Evolutionary conservation across 1,140 invertebrate species (phyloP), one percentile per base, ranked within the genome.

Genomic region (Steinernema feltiae): DNA sequence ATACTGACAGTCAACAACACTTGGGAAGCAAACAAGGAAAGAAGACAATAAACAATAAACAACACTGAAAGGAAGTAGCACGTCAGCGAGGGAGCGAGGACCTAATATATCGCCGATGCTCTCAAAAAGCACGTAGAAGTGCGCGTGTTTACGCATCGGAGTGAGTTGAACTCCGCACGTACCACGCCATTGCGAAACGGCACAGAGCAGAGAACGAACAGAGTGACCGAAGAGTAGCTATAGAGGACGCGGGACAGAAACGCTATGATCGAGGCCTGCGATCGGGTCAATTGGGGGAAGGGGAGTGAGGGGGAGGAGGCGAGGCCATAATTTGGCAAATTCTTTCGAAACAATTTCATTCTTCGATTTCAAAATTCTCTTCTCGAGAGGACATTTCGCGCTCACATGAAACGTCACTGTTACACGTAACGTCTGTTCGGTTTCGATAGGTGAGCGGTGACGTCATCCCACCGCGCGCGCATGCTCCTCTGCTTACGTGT

Each of bases 131-230:
- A 63, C 53, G 53, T 63, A 63, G 12, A 27, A 3, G 15, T 3
- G 53, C 24, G 2, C 53, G 53, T 63, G 24, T 63, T 63, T 63
- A 63, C 53, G 53, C 53, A 3, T 3, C 53, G 24, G 53, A 15
- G 53, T 27, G 53, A 63, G 53, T 18, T 41, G 35, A 18, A 63
- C 53, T 63, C 53, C 24, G 53, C 53, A 63, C 53, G 53, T 63
- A 63, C 3, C 53, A 21, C 12, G 15, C 15, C 7, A 27, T 63
- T 63, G 53, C 53, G 53, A 63, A 63, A 63, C 53, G 24, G 53
- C 15, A 7, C 7, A 63, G 24, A 63, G 12, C 53, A 63, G 53
- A 63, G 53, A 63, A 63, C 53, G 35, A 41, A 7, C 35, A 7
- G 7, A 7, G 35, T 41, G 35, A 41, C 7, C 35, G 7, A 41